phyloP scores from a whole-genome alignment of 2,888 invertebrate genomes.

The Phasia obesa region DNA sequence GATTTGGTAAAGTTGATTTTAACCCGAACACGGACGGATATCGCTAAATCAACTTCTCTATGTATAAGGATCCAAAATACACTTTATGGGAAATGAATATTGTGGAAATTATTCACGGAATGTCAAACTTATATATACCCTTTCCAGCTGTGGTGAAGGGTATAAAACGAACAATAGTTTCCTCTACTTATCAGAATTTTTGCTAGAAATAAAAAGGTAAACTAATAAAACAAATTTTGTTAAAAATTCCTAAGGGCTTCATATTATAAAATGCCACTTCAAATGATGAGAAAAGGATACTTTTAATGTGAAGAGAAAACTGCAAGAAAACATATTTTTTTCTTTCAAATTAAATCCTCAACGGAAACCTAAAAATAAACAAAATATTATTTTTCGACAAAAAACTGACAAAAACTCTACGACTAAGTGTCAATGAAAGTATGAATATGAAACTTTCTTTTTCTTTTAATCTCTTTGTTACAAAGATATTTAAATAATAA shows the following conservation, averaged over 20 bases:
- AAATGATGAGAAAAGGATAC: background rate
- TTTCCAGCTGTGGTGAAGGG: too few relatives aligned
- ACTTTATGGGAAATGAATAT: too few relatives aligned
- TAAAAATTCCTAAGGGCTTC: background rate
- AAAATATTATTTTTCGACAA: background rate
- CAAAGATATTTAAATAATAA: background rate
- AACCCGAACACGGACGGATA: too few relatives aligned
- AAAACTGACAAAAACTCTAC: background rate
- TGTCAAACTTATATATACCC: too few relatives aligned
- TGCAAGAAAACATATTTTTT: background rate
- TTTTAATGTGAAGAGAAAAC: background rate
- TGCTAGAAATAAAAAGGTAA: background rate
- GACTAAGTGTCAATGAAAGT: constrained; percentile 54
- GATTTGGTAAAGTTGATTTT: too few relatives aligned
- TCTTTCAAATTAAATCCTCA: background rate
- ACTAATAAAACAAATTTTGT: background rate
- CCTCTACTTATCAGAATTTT: background rate
- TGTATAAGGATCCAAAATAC: too few relatives aligned
- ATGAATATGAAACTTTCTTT: constrained; percentile 42
- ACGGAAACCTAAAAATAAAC: background rate
- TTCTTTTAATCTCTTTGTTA: background rate
- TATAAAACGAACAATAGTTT: too few relatives aligned
- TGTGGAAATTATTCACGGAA: too few relatives aligned
- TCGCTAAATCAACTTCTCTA: too few relatives aligned
- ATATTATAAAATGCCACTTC: background rate